phyloP scores from a whole-genome alignment of 1,140 invertebrate genomes.

The Zaprionus vittiger region DNA sequence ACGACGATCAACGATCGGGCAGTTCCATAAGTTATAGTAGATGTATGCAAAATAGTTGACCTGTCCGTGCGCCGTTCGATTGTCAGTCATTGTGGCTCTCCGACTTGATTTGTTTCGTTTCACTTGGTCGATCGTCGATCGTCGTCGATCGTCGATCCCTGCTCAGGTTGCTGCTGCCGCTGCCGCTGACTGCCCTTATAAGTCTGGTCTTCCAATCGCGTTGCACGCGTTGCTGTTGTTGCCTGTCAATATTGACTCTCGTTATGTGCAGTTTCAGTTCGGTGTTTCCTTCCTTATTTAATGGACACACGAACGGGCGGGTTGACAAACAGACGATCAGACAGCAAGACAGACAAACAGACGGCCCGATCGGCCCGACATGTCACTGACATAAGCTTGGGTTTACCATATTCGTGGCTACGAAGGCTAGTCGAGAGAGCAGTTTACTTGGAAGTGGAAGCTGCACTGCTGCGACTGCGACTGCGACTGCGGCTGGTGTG shows the following conservation, averaged over 20 bases:
- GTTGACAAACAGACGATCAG: slow-evolving; percentile 59
- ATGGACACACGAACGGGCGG: slow-evolving; percentile 75
- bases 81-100: slow-evolving; percentile 79
- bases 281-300: slow-evolving; percentile 80
- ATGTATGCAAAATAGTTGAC: slow-evolving; percentile 84
- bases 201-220: slow-evolving; percentile 53
- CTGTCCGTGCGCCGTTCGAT: slow-evolving; percentile 79
- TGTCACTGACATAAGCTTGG: slow-evolving; percentile 81
- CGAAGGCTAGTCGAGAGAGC: slow-evolving; percentile 77
- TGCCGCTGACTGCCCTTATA: slow-evolving; percentile 66
- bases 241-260: slow-evolving; percentile 80
- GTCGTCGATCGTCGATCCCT: slow-evolving; percentile 42
- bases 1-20: slow-evolving; percentile 62
- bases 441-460: slow-evolving; percentile 71
- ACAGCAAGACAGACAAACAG: slow-evolving; percentile 26
- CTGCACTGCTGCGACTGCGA: slow-evolving; percentile 22
- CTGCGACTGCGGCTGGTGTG: slow-evolving; percentile 55
- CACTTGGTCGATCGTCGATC: slow-evolving; percentile 64
- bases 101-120: slow-evolving; percentile 83
- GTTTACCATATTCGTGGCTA: slow-evolving; percentile 70
- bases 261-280: slow-evolving; percentile 72
- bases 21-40: slow-evolving; percentile 78
- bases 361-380: slow-evolving; percentile 61
- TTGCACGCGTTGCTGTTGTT: slow-evolving; percentile 79
- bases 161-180: slow-evolving; percentile 32